A percentile compares a stretch with the other conserved stretches of the same genome.
Evolutionary conservation across 2,888 invertebrate genomes (phyloP).

Genomic region (Danaus chrysippus): DNA sequence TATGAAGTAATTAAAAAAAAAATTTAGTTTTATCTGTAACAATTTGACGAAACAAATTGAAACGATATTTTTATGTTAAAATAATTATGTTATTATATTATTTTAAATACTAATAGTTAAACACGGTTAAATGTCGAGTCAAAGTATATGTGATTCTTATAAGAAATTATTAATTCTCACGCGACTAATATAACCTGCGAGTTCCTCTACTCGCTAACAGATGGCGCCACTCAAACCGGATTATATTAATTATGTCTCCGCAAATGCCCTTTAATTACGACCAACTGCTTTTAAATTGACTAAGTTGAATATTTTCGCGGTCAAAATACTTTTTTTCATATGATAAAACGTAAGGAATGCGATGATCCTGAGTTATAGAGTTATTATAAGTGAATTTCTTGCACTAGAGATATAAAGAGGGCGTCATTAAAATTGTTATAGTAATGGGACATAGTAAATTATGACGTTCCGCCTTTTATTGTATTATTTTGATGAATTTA

Average conservation of each 20-base stretch:
- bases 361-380: slow-evolving; percentile 29
- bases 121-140: no score
- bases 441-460: not conserved
- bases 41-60: no score
- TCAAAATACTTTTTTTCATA: slow-evolving; percentile 30
- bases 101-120: no score
- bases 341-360: slow-evolving; percentile 23
- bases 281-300: slow-evolving; percentile 43
- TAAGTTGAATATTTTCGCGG: slow-evolving; percentile 35
- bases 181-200: no score
- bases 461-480: not conserved
- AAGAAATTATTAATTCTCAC: no score
- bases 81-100: no score
- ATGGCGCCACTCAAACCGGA: slow-evolving; percentile 48
- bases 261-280: slow-evolving; percentile 45
- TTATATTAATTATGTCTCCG: slow-evolving; percentile 38
- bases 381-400: slow-evolving; percentile 26
- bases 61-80: no score
- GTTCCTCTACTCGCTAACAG: slow-evolving; percentile 53
- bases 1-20: no score
- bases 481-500: no score
- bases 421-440: not conserved
- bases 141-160: no score
- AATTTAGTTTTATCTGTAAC: no score
- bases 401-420: not conserved